Evolutionary conservation across 2,113 vertebrate genomes (phyloP), one percentile per base, ranked within the genome.

Genomic region (Sterna hirundo): DNA sequence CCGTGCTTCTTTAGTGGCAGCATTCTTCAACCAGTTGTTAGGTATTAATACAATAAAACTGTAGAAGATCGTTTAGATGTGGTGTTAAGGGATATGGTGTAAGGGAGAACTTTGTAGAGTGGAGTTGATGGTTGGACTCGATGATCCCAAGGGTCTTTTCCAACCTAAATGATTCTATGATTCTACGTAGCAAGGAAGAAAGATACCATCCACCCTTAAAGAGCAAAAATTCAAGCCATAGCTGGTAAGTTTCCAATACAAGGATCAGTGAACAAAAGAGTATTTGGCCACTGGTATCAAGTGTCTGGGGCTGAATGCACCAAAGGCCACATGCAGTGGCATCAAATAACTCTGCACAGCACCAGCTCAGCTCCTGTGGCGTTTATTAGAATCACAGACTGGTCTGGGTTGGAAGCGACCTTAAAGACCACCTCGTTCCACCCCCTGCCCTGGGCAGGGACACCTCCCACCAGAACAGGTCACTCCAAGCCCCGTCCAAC

Each of bases 231-330:
- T 61, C 51, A 71, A 4, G 38, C n/a, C 26, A 30, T 0, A 0
- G 36, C 6, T 11, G 12, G 6, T 13, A 46, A 32, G 27, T 34
- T 82, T 38, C 51, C 46, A 71, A 5, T 1, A 38, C 15, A 27
- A 38, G 60, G 20, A 52, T 16, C 11, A 19, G 30, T 14, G 23
- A 83, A 69, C 16, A 61, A 18, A 38, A 34, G 20, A 40, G 34
- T 15, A 16, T 83, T 21, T 42, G 80, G 76, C 0, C 0, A 27
- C 47, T 9, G 36, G 25, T 38, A 15, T 17, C 0, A 1, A 18
- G 19, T 6, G 40, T 25, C 38, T 0, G 1, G 34, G 49, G 34
- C 30, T 49, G 70, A 44, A 34, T 1, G 10, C 22, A 19, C 12
- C 2, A 2, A 34, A 15, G 11, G 27, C 20, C 26, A 34, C 42